Base-by-base conservation (phyloP, 1,140 invertebrate genomes). In the Drosophila tani region DNA sequence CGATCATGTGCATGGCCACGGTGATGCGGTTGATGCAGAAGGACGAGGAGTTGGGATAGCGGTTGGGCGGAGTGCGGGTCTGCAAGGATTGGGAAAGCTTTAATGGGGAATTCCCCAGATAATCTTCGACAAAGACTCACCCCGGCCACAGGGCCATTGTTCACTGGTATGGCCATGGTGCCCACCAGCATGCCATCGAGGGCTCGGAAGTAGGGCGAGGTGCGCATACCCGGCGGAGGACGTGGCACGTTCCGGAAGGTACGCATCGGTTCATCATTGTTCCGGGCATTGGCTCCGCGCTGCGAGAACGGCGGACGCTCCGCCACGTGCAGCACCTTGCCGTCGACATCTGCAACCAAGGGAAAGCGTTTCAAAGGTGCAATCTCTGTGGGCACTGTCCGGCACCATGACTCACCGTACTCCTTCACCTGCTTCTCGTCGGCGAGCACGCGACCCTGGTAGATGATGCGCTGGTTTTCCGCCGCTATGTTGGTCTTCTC, bases 251-350 rank as follows among this genome's bases (percentile, higher is more conserved):
- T 92, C 56, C 86, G 87, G 24, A 77, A 74, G 24, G 71, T 55
- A 35, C 79, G 81, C 81, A 91, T 87, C n/a, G 92, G 85, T 21
- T 91, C 91, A 62, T 93, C 93, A 65, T 85, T 93, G 75, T 86
- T 93, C 56, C 81, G 91, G 8, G 91, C 91, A 35, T 68, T 93
- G 46, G 66, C 67, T 65, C 80, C 75, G 32, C 91, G 80, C 46
- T 91, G 75, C 17, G 90, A 91, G 46, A 94, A 94, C 19, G 97
- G 97, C 6, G 97, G 95, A 40, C 97, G 94, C 93, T 98, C 96
- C n/a, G 99, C 98, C 85, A 99, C 94, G 93, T 99, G 98, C 51
- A 99, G 95, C 17, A 98, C 97, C 94, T 98, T 98, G 2, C 97
- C 97, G 93, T 98, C 94, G 12, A 99, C 96, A 95, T 97, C 98